Evolutionary conservation across 2,888 invertebrate species (phyloP).

Genomic region (Lissocephala sabroskyi): DNA sequence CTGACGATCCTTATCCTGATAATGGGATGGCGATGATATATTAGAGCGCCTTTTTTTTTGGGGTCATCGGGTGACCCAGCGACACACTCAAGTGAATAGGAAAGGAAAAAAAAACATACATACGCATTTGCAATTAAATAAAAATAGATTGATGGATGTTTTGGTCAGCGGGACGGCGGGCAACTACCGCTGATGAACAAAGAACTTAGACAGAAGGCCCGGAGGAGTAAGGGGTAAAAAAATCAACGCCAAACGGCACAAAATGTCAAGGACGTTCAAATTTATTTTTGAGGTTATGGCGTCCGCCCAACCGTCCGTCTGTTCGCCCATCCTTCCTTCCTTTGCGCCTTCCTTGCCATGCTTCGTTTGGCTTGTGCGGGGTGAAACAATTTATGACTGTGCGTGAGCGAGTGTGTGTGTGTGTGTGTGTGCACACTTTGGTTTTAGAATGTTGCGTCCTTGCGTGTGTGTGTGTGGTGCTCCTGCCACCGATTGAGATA

Average conservation of each 20-base stretch:
- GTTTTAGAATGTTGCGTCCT: background rate
- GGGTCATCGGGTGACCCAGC: too few species aligned
- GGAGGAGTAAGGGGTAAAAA: conserved; percentile 16
- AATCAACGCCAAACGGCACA: conserved; percentile 38
- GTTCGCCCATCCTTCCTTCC: background rate
- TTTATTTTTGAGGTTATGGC: conserved; percentile 39
- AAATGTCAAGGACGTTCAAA: conserved; percentile 53
- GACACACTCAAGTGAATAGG: too few species aligned
- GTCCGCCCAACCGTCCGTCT: too few species aligned
- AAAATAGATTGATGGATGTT: too few species aligned
- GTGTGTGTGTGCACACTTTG: background rate
- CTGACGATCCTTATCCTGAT: too few species aligned
- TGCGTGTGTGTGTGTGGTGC: background rate
- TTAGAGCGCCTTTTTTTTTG: too few species aligned
- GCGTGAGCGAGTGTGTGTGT: background rate
- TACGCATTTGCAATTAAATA: too few species aligned
- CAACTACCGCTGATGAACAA: too few species aligned
- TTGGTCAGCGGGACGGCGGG: too few species aligned
- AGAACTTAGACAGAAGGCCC: too few species aligned
- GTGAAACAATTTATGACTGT: conserved; percentile 1
- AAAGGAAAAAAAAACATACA: too few species aligned
- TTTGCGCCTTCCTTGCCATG: conserved; percentile 12
- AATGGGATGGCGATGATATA: too few species aligned
- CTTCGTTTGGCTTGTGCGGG: conserved; percentile 39
- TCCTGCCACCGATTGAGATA: background rate